Percentiles rank a stretch among this genome's conserved stretches.
These are phyloP conservation scores for Capitella teleta DNA, from an alignment of 1,140 invertebrate genomes.

Conservation along the genomic window DNA sequence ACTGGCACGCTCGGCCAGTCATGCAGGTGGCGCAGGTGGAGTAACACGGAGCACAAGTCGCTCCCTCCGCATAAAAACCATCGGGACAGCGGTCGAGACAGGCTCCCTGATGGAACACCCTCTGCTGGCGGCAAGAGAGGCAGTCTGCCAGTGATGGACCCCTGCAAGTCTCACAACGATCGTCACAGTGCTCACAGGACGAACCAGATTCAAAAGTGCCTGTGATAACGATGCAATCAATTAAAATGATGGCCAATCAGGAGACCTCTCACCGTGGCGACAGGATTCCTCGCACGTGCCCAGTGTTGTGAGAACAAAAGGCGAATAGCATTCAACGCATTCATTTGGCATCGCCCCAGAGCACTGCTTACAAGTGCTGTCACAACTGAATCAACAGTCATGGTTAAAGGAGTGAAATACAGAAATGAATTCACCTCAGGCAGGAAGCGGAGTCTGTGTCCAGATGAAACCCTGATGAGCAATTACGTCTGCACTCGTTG, in stretches of 20 bases:
- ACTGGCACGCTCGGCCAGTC: too few relatives aligned
- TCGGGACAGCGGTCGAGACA: background rate
- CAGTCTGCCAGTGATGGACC: constrained; percentile 1
- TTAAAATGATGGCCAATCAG: background rate
- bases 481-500: too few relatives aligned
- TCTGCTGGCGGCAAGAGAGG: background rate
- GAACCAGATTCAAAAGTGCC: background rate
- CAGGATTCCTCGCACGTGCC: constrained; percentile 6
- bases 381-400: constrained; percentile 8
- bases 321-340: constrained; percentile 3
- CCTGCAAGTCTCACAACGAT: background rate
- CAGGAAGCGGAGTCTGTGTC: background rate
- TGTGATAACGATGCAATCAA: background rate
- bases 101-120: background rate
- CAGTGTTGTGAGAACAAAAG: constrained; percentile 3
- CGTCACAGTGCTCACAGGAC: background rate
- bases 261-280: background rate
- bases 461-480: background rate
- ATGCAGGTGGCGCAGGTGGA: too few relatives aligned
- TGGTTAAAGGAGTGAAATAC: too few relatives aligned
- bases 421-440: background rate
- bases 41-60: too few relatives aligned
- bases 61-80: background rate
- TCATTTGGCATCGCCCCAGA: constrained; percentile 2
- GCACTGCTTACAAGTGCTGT: constrained; percentile 7